Evolutionary conservation across 1,140 invertebrate species (phyloP).

Genomic region (Caenorhabditis brenneri): DNA sequence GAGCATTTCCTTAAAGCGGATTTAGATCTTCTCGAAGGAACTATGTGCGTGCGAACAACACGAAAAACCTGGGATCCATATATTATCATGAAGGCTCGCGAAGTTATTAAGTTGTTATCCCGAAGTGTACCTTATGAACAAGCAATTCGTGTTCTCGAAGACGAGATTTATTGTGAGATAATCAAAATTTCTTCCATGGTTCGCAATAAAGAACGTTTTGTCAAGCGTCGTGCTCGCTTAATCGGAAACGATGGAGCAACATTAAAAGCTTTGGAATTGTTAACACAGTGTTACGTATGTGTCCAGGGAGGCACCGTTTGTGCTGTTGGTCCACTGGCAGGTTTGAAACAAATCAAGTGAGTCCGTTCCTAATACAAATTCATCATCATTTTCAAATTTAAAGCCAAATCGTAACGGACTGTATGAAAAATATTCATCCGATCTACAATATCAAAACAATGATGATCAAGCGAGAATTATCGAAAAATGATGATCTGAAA

Average conservation of each 20-base stretch:
- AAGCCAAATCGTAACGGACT: constrained; percentile 89
- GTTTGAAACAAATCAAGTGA: constrained; percentile 81
- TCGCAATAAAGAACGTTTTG: constrained; percentile 89
- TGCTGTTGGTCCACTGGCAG: constrained; percentile 90
- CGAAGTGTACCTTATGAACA: constrained; percentile 96
- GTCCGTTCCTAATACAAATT: not conserved
- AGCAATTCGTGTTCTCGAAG: constrained; percentile 77
- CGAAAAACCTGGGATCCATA: constrained; percentile 98
- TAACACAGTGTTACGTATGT: constrained; percentile 96
- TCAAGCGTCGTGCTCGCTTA: constrained; percentile 89
- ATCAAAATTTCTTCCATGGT: constrained; percentile 93
- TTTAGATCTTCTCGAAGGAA: constrained; percentile 84
- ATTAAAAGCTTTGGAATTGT: constrained; percentile 92
- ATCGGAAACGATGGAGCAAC: constrained; percentile 96
- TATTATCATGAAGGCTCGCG: constrained; percentile 92
- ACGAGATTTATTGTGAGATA: constrained; percentile 91
- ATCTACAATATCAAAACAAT: constrained; percentile 97
- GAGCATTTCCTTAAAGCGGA: constrained; percentile 81
- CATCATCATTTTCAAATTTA: constrained; percentile 31
- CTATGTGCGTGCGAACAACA: constrained; percentile 92
- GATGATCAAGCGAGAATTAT: constrained; percentile 95
- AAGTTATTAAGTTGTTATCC: constrained; percentile 91
- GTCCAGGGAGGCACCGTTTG: constrained; percentile 94
- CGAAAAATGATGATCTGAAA: constrained; percentile 84
- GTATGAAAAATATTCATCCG: constrained; percentile 99